These are phyloP conservation scores for Nomada fucata DNA, from an alignment of 2,888 invertebrate species.

Conservation along the genomic window DNA sequence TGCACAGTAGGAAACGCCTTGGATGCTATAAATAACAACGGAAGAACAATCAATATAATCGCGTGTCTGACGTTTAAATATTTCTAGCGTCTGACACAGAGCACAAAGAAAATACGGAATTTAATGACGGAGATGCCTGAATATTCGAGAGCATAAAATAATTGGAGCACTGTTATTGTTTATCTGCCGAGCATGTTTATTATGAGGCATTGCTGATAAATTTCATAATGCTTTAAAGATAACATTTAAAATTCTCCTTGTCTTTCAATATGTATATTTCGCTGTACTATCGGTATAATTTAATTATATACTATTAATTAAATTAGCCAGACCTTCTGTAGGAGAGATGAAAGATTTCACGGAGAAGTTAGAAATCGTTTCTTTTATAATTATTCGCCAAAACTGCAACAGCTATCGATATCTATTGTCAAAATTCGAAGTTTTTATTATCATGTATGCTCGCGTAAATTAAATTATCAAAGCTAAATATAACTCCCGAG, in stretches of 20 bases:
- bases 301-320: background rate
- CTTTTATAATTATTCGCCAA: background rate
- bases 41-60: constrained; percentile 10
- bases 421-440: background rate
- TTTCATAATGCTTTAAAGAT: background rate
- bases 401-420: background rate
- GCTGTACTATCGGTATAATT: background rate
- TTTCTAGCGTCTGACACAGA: background rate
- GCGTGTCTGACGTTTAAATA: background rate
- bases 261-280: background rate
- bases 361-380: background rate
- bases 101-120: background rate
- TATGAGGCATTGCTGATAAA: background rate
- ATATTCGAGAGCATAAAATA: constrained; percentile 1
- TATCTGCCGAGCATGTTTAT: background rate
- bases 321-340: background rate
- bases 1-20: background rate
- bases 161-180: constrained; percentile 7
- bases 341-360: background rate
- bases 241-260: background rate
- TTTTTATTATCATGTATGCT: constrained; percentile 8
- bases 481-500: background rate
- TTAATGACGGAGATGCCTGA: constrained; percentile 25
- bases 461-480: constrained; percentile 18
- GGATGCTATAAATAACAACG: background rate